phyloP scores from a whole-genome alignment of 2,113 vertebrate genomes.

The Cyprinodon brontotheroides region DNA sequence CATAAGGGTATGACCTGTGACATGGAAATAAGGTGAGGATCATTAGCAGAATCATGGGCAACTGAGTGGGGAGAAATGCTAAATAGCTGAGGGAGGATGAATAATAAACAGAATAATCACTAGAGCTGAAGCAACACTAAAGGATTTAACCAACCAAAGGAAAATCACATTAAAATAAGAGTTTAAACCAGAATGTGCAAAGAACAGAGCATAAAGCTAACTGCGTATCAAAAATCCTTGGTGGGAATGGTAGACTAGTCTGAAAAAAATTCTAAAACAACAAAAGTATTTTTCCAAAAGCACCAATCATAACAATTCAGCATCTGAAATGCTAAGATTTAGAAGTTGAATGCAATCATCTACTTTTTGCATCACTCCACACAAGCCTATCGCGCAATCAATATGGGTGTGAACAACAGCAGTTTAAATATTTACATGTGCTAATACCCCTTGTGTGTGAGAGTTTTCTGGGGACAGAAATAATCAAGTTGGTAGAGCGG shows the following conservation, averaged over 20 bases:
- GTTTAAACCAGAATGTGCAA: neutral
- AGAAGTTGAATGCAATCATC: no score
- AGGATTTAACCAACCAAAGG: neutral
- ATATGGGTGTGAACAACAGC: neutral
- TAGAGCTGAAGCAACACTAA: no score
- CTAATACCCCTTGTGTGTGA: neutral
- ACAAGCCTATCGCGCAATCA: neutral
- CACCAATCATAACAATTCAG: neutral
- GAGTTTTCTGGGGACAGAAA: neutral
- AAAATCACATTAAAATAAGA: neutral
- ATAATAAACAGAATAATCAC: no score
- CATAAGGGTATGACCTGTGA: no score
- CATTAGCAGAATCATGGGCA: no score
- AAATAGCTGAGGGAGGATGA: no score
- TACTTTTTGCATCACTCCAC: neutral
- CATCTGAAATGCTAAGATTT: no score
- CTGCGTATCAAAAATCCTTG: neutral
- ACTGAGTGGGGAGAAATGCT: no score
- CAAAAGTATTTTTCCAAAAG: neutral
- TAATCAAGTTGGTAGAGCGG: conserved; percentile 19
- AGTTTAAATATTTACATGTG: neutral
- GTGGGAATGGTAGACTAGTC: neutral
- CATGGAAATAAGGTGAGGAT: no score
- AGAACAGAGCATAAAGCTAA: neutral
- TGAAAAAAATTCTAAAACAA: neutral